These are phyloP conservation scores for Ramphastos sulfuratus DNA, from an alignment of 2,113 vertebrate species.

Conservation along the genomic window DNA sequence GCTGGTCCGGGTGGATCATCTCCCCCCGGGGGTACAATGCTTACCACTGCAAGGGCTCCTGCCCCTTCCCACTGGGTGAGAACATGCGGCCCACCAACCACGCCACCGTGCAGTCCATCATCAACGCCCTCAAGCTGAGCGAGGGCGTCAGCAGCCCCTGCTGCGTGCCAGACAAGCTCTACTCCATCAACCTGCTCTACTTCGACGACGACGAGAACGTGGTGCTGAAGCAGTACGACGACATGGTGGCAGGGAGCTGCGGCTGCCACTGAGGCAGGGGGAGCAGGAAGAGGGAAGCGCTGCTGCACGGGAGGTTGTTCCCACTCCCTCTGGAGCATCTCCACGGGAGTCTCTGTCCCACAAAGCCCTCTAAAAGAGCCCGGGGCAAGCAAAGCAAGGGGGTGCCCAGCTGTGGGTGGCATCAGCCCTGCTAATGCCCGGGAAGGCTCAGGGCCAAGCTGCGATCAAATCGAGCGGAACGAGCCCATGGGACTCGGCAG, in stretches of 20 bases:
- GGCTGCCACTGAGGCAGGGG: slow-evolving; percentile 77
- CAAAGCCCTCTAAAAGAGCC: not conserved
- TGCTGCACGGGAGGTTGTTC: rapidly evolving
- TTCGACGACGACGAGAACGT: slow-evolving; percentile 86
- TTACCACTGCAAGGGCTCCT: slow-evolving; percentile 84
- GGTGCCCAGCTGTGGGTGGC: not conserved
- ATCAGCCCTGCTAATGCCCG: not conserved
- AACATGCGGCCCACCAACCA: slow-evolving; percentile 84
- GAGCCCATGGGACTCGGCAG: rapidly evolving
- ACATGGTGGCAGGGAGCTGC: slow-evolving; percentile 84
- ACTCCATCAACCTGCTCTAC: slow-evolving; percentile 81
- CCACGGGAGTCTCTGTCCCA: not conserved
- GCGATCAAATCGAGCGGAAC: rapidly evolving
- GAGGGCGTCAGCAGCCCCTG: slow-evolving; percentile 76
- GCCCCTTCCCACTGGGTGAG: slow-evolving; percentile 81
- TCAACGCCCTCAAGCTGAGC: slow-evolving; percentile 79
- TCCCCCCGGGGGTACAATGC: slow-evolving; percentile 84
- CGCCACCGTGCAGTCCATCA: slow-evolving; percentile 86
- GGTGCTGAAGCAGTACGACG: slow-evolving; percentile 84
- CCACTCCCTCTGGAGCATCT: not conserved
- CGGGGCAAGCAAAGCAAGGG: not conserved
- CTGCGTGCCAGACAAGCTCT: slow-evolving; percentile 82
- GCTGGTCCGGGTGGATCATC: slow-evolving; percentile 89
- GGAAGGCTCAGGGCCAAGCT: not conserved
- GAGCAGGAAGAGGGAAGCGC: not conserved